Conservation (phyloP, 2,797 vertebrate genomes). For the Syngnathus acus region DNA sequence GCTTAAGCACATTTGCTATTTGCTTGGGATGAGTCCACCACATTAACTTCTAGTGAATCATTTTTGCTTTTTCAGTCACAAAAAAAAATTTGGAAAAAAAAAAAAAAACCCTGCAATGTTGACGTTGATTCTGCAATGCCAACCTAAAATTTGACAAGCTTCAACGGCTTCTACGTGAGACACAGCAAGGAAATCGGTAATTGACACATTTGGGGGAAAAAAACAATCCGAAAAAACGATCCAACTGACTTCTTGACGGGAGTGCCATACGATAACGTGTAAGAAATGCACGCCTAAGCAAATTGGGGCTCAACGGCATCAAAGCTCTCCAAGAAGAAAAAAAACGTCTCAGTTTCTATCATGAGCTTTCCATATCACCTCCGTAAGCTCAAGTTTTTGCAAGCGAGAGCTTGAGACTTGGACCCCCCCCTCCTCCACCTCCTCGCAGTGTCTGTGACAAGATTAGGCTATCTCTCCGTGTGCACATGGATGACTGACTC, state of each 20-base stretch:
- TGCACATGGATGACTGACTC: constrained; percentile 67
- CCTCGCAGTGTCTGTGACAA: constrained; percentile 47
- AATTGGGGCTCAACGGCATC: constrained; percentile 25
- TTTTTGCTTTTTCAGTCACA: neutral
- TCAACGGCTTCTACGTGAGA: neutral
- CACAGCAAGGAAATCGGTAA: neutral
- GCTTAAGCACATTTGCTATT: constrained; percentile 3
- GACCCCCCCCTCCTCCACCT: neutral
- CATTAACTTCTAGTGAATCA: neutral
- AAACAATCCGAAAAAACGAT: constrained; percentile 13
- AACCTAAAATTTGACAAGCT: neutral
- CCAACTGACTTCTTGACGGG: neutral
- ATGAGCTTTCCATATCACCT: constrained; percentile 47
- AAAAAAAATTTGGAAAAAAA: no score
- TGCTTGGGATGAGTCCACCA: neutral
- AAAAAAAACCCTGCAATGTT: no score
- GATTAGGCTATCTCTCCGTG: constrained; percentile 65
- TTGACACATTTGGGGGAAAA: constrained; percentile 2
- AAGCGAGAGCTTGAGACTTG: constrained; percentile 37
- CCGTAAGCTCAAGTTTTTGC: constrained; percentile 40
- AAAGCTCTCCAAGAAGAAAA: constrained; percentile 12
- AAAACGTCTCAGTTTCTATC: constrained; percentile 20
- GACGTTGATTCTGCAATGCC: no score
- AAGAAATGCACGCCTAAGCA: constrained; percentile 30
- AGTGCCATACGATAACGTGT: constrained; percentile 14